phyloP scores from a whole-genome alignment of 1,140 invertebrate genomes.

The Ceratina australensis region DNA sequence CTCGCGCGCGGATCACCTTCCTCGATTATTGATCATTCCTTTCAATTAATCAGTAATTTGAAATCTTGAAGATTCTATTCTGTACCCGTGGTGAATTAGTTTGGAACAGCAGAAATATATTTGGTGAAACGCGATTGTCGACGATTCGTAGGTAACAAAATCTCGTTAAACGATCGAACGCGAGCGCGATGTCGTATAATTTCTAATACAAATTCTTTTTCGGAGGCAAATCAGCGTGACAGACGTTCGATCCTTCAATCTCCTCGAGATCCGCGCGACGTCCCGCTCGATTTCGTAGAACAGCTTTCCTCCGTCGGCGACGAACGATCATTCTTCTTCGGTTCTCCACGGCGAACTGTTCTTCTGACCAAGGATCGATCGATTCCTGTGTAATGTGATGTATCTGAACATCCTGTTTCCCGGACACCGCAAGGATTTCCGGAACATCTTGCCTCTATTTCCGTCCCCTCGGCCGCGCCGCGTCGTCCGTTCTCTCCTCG shows the following conservation, averaged over 20 bases:
- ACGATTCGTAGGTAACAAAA: too few species aligned
- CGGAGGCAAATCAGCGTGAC: neutral
- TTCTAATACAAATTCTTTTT: neutral
- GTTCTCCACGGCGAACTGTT: neutral
- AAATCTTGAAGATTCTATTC: too few species aligned
- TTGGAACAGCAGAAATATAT: too few species aligned
- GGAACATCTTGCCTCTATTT: constrained; percentile 2
- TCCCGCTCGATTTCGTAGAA: too few species aligned
- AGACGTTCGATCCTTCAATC: constrained; percentile 13
- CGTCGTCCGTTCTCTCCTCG: neutral
- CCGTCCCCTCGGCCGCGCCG: neutral
- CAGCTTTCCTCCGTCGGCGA: neutral
- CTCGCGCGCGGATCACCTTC: neutral
- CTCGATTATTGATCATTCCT: too few species aligned
- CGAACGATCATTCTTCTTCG: neutral
- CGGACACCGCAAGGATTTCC: neutral
- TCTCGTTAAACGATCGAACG: too few species aligned
- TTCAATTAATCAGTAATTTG: too few species aligned
- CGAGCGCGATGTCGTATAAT: too few species aligned
- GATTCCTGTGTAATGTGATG: neutral
- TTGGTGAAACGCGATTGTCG: too few species aligned
- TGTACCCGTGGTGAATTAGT: too few species aligned
- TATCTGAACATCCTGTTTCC: neutral
- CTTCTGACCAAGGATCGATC: neutral
- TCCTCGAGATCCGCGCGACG: neutral